Evolutionary conservation across 2,797 vertebrate genomes (phyloP).

Genomic region (Nasua narica): DNA sequence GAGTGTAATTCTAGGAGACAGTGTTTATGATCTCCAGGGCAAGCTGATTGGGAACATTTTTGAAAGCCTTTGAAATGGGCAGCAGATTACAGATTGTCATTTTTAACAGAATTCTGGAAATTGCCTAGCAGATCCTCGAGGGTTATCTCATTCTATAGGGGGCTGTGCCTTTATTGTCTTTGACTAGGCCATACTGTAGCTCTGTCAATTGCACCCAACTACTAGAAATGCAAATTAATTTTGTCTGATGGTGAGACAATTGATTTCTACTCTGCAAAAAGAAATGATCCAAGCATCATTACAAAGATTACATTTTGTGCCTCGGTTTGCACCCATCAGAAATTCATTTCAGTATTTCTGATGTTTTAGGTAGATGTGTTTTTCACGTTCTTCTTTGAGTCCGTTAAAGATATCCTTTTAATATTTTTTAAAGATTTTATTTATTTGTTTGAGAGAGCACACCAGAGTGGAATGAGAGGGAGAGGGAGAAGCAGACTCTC

Average conservation of each 20-base stretch:
- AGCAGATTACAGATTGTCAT: not conserved
- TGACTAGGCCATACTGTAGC: not conserved
- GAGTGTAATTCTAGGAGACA: not conserved
- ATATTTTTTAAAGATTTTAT: not conserved
- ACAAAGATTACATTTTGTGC: not conserved
- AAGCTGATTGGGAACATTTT: not conserved
- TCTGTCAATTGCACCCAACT: not conserved
- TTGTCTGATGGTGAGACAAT: not conserved
- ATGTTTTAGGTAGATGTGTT: not conserved
- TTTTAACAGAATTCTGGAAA: not conserved
- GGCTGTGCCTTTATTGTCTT: not conserved
- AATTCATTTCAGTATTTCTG: not conserved
- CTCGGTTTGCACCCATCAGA: not conserved
- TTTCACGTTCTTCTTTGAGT: not conserved
- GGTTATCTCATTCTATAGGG: not conserved
- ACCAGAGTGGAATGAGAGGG: no score
- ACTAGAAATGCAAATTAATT: not conserved
- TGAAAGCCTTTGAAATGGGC: not conserved
- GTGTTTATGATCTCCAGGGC: not conserved
- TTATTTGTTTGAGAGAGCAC: no score
- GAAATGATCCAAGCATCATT: not conserved
- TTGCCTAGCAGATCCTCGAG: not conserved
- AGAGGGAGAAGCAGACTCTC: no score
- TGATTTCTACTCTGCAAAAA: not conserved
- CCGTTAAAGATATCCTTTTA: not conserved